Conservation (phyloP, 2,113 vertebrate genomes). For the Campylorhamphus procurvoides region DNA sequence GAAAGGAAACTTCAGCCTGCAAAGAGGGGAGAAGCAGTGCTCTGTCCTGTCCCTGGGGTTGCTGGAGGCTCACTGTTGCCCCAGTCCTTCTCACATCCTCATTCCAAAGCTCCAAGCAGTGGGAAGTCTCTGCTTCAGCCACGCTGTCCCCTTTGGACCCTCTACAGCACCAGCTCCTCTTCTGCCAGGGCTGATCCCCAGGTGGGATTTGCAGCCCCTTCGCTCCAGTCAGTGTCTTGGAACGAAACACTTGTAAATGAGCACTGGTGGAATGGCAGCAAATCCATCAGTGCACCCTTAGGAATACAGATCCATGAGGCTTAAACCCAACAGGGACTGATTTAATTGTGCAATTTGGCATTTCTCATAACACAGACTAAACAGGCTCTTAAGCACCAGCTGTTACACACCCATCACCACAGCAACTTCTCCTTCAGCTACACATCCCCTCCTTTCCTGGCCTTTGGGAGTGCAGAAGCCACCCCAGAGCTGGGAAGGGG, state of each 20-base stretch:
- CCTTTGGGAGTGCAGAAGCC: neutral
- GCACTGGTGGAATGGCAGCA: neutral
- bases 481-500: neutral
- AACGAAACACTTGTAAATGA: neutral
- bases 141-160: neutral
- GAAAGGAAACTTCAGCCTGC: neutral
- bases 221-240: neutral
- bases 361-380: neutral
- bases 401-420: neutral
- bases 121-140: neutral
- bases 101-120: neutral
- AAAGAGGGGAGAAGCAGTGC: neutral
- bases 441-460: neutral
- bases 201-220: neutral
- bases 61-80: neutral
- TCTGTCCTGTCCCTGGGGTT: neutral
- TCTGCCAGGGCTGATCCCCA: neutral
- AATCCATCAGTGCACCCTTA: neutral
- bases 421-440: neutral
- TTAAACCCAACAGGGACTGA: conserved; percentile 9
- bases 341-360: conserved; percentile 8
- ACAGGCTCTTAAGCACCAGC: neutral
- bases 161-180: neutral
- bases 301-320: neutral
- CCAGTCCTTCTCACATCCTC: neutral